A percentile compares a stretch with the other conserved stretches of the same genome.
phyloP scores from a whole-genome alignment of 1,140 invertebrate species.

The Drosophila parabipectinata region DNA sequence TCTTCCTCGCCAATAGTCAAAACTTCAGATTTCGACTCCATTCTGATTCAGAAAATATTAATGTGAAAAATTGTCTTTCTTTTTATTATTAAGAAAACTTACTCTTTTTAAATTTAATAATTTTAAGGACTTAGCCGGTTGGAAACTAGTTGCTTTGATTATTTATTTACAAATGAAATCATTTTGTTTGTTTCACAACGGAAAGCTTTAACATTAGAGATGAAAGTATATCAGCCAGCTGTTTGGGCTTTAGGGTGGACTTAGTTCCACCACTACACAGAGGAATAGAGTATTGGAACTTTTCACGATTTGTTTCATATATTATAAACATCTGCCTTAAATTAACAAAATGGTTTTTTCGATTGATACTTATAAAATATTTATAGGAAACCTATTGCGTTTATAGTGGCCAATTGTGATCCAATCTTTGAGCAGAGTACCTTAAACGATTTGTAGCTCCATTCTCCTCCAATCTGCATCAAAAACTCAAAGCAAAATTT shows the following conservation, averaged over 20 bases:
- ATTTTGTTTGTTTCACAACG: not conserved
- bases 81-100: not conserved
- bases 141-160: not conserved
- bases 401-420: too few relatives aligned
- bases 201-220: not conserved
- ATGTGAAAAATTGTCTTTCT: not conserved
- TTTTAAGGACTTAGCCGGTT: not conserved
- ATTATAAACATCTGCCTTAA: too few relatives aligned
- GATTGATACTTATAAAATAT: too few relatives aligned
- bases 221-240: not conserved
- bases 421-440: too few relatives aligned
- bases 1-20: conserved; percentile 10
- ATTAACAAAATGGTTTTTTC: too few relatives aligned
- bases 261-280: not conserved
- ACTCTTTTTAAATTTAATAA: not conserved
- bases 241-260: not conserved
- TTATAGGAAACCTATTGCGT: too few relatives aligned
- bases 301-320: too few relatives aligned
- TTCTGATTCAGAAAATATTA: not conserved
- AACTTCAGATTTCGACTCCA: conserved; percentile 4
- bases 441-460: too few relatives aligned
- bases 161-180: not conserved
- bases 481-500: too few relatives aligned
- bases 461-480: too few relatives aligned
- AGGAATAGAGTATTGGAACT: too few relatives aligned